Conservation (phyloP, 92 coral and sea anemone species). For the Epizoanthus rinbou region DNA sequence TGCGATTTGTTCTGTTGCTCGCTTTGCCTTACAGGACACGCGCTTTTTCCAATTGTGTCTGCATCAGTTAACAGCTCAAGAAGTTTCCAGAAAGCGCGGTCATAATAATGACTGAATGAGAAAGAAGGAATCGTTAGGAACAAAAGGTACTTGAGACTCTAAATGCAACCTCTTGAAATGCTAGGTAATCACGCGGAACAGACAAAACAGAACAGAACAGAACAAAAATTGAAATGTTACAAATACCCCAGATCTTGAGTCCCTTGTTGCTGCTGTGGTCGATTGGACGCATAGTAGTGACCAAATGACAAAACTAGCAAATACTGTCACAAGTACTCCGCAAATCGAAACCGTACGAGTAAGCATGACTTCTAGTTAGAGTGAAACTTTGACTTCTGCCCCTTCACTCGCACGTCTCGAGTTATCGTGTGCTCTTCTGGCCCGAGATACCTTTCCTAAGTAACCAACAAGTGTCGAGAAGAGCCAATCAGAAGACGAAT, state of each 20-base stretch:
- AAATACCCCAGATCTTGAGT: conserved; percentile 22
- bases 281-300: conserved; percentile 22
- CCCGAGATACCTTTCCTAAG: conserved; percentile 17
- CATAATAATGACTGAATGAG: background rate
- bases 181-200: background rate
- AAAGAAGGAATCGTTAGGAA: background rate
- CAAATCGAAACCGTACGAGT: conserved; percentile 19
- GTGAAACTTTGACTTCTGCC: background rate
- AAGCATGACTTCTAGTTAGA: conserved; percentile 5
- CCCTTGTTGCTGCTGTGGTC: conserved; percentile 18
- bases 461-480: conserved; percentile 14
- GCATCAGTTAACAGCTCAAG: too few relatives aligned
- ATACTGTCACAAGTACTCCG: background rate
- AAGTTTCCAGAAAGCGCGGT: background rate
- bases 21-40: background rate
- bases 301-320: conserved; percentile 19
- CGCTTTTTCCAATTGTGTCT: background rate
- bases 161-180: conserved; percentile 16
- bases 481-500: conserved; percentile 33
- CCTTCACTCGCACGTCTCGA: conserved; percentile 7
- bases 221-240: too few relatives aligned
- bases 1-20: background rate
- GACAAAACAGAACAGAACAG: background rate
- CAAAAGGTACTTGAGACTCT: background rate
- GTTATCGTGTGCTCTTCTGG: conserved; percentile 11